Conservation (phyloP, 2,113 vertebrate species). For the Antigone vipio region DNA sequence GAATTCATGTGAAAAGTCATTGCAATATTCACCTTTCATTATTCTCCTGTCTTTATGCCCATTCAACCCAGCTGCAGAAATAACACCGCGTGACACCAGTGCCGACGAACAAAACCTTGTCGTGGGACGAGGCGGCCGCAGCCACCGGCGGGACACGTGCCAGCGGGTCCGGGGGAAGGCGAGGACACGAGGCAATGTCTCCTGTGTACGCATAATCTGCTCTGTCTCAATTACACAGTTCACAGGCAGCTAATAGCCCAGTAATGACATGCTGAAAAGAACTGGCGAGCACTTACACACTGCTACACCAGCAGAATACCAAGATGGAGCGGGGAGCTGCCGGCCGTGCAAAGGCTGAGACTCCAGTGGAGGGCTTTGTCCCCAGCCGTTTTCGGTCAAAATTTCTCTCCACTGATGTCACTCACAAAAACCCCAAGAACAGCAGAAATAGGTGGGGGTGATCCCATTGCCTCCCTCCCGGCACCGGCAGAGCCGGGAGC, state of each 20-base stretch:
- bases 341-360: accelerated
- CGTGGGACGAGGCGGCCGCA: accelerated
- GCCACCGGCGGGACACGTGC: no score
- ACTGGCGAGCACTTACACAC: background rate
- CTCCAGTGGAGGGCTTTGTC: accelerated
- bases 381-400: accelerated
- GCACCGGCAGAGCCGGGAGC: accelerated
- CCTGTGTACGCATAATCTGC: accelerated
- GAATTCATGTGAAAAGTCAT: background rate
- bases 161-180: background rate
- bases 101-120: accelerated
- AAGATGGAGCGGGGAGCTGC: background rate
- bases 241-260: background rate
- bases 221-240: background rate
- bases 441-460: accelerated
- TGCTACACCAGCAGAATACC: background rate
- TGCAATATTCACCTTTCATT: background rate
- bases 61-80: background rate
- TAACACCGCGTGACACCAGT: accelerated
- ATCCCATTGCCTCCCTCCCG: background rate
- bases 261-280: background rate
- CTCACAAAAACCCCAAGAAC: background rate
- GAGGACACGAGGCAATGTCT: background rate
- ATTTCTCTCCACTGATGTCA: background rate
- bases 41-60: background rate